Percentiles rank a stretch among this genome's conserved stretches.
Conservation (phyloP, 2,113 vertebrate species). For the Corvus hawaiiensis region DNA sequence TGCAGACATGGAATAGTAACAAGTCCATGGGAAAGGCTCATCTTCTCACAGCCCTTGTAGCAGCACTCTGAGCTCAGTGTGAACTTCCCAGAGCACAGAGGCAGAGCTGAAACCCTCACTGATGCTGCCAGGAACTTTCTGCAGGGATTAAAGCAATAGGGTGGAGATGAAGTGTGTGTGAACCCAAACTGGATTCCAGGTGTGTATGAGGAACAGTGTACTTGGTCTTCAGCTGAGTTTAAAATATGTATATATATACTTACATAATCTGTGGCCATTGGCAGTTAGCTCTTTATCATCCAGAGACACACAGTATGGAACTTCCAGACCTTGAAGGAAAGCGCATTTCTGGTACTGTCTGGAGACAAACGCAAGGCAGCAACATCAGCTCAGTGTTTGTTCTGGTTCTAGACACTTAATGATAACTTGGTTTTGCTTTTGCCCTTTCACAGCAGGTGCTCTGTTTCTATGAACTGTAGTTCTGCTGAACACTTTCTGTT, state of each 20-base stretch:
- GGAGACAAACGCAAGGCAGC: background rate
- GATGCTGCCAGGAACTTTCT: background rate
- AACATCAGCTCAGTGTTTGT: background rate
- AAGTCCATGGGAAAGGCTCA: slow-evolving; percentile 50
- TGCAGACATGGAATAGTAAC: slow-evolving; percentile 11
- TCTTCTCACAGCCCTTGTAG: slow-evolving; percentile 38
- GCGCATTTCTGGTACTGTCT: background rate
- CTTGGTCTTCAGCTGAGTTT: background rate
- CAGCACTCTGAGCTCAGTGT: background rate
- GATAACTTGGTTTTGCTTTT: background rate
- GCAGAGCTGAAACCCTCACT: background rate
- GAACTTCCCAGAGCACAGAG: background rate
- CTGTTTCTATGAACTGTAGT: background rate
- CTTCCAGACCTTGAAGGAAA: background rate
- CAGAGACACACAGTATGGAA: background rate
- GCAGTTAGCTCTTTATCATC: background rate
- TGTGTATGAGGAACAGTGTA: background rate
- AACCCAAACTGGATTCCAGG: background rate
- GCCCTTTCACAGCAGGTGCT: background rate
- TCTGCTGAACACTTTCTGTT: background rate
- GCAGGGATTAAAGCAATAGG: background rate
- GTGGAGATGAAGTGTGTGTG: background rate
- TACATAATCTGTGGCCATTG: background rate
- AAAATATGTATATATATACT: background rate
- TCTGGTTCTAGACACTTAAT: background rate